phyloP scores from a whole-genome alignment of 1,140 invertebrate species.

The Asbolus verrucosus region DNA sequence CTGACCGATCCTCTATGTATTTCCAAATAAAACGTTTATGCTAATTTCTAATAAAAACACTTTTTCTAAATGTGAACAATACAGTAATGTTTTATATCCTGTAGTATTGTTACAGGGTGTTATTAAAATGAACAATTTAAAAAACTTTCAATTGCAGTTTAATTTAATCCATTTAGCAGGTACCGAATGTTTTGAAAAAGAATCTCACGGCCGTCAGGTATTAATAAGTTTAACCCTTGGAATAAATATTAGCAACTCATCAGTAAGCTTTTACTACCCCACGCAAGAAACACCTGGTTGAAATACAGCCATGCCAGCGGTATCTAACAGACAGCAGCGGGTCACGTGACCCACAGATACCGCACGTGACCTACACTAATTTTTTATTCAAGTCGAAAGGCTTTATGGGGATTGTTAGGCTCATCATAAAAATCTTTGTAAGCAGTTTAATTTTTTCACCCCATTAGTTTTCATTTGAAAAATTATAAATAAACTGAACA shows the following conservation, averaged over 20 bases:
- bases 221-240: constrained; percentile 16
- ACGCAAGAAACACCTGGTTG: constrained; percentile 42
- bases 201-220: constrained; percentile 28
- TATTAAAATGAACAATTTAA: too few species aligned
- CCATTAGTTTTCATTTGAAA: constrained; percentile 11
- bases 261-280: constrained; percentile 18
- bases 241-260: constrained; percentile 36
- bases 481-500: too few species aligned
- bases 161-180: too few species aligned
- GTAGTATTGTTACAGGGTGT: too few species aligned
- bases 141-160: too few species aligned
- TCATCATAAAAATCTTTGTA: constrained; percentile 31
- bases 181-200: too few species aligned
- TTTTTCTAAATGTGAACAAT: too few species aligned
- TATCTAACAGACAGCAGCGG: constrained; percentile 40
- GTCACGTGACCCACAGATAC: constrained; percentile 42
- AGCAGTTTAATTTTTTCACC: constrained; percentile 13
- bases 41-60: too few species aligned
- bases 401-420: constrained; percentile 10
- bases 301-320: constrained; percentile 27
- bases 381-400: constrained; percentile 41
- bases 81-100: background rate
- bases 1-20: background rate
- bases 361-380: constrained; percentile 43
- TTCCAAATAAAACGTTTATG: constrained; percentile 39